These are phyloP conservation scores for Mesochorus sp. DNA, from an alignment of 2,888 invertebrate species.

Conservation along the genomic window DNA sequence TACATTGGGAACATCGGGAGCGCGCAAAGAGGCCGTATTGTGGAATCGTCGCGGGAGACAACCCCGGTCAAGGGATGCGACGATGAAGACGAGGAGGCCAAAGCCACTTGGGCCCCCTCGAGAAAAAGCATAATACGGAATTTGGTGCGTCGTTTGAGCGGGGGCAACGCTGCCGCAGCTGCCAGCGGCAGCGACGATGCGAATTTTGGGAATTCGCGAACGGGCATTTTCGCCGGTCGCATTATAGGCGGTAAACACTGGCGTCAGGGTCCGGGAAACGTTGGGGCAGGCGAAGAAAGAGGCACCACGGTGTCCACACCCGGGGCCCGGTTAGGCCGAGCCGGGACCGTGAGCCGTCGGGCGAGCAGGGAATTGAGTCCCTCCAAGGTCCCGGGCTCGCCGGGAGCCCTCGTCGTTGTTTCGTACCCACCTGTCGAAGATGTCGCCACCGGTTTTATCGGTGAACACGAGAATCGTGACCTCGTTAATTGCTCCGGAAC, in stretches of 20 bases:
- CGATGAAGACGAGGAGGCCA: slow-evolving; percentile 39
- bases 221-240: slow-evolving; percentile 48
- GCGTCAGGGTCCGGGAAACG: slow-evolving; percentile 34
- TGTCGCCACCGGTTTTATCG: slow-evolving; percentile 53
- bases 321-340: slow-evolving; percentile 69
- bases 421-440: slow-evolving; percentile 59
- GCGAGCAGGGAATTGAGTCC: slow-evolving; percentile 78
- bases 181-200: slow-evolving; percentile 56
- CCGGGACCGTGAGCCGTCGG: slow-evolving; percentile 76
- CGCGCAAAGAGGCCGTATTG: slow-evolving; percentile 60
- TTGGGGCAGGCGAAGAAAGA: slow-evolving; percentile 50
- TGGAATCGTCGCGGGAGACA: slow-evolving; percentile 62
- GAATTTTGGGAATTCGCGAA: slow-evolving; percentile 20
- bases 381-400: slow-evolving; percentile 68
- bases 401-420: slow-evolving; percentile 60
- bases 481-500: not conserved
- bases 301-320: slow-evolving; percentile 78
- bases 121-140: slow-evolving; percentile 66
- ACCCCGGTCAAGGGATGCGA: slow-evolving; percentile 52
- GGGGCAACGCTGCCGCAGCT: slow-evolving; percentile 62
- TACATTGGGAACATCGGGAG: slow-evolving; percentile 26
- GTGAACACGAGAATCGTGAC: slow-evolving; percentile 1
- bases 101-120: slow-evolving; percentile 28
- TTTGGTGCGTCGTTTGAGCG: slow-evolving; percentile 73
- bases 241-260: slow-evolving; percentile 42